These are phyloP conservation scores for Didymodactylos carnosus DNA, from an alignment of 2,888 invertebrate genomes.

Conservation along the genomic window DNA sequence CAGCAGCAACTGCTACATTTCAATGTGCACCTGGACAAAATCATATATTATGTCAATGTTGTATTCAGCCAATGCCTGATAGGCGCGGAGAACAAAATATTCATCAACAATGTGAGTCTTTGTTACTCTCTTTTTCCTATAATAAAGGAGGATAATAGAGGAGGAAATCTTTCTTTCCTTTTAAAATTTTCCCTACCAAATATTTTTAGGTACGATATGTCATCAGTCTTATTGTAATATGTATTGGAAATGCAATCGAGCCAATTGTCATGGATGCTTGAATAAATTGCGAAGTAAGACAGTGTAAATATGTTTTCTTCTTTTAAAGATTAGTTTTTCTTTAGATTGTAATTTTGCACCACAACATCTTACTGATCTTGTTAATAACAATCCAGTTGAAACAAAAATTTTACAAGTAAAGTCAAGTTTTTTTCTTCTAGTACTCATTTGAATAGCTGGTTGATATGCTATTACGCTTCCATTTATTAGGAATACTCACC, in stretches of 20 bases:
- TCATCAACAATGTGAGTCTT: constrained; percentile 22
- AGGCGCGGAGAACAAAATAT: constrained; percentile 16
- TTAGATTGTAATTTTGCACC: neutral
- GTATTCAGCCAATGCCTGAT: constrained; percentile 29
- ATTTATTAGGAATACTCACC: too few relatives aligned
- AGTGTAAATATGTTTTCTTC: neutral
- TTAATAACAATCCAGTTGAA: neutral
- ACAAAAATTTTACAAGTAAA: neutral
- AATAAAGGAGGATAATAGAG: too few relatives aligned
- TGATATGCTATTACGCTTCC: too few relatives aligned
- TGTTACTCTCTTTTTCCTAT: too few relatives aligned
- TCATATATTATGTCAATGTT: constrained; percentile 30
- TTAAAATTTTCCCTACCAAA: neutral
- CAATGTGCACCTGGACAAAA: constrained; percentile 22
- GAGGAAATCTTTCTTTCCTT: neutral
- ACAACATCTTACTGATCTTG: neutral
- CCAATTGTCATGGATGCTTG: neutral
- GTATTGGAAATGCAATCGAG: neutral
- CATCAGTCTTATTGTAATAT: neutral
- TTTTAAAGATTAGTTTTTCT: neutral
- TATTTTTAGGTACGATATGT: neutral
- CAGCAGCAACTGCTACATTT: neutral
- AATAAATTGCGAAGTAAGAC: neutral
- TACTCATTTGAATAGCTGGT: too few relatives aligned
- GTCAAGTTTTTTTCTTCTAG: too few relatives aligned